A percentile compares a stretch with the other conserved stretches of the same genome.
Evolutionary conservation across 2,888 invertebrate genomes (phyloP).

Genomic region (Metacarcinus magister): DNA sequence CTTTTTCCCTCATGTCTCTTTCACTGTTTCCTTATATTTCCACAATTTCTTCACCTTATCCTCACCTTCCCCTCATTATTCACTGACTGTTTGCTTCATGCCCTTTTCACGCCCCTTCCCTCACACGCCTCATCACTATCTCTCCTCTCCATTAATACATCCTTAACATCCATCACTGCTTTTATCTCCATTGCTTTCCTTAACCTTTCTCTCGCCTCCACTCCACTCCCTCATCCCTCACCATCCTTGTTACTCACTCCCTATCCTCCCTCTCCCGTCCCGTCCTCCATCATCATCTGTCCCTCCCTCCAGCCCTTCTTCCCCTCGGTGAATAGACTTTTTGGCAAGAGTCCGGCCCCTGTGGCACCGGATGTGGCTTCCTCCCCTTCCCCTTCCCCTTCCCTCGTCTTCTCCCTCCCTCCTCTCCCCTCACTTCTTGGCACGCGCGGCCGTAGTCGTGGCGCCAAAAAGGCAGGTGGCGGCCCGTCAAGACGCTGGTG

Average conservation of each 20-base stretch:
- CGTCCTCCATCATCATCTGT: neutral
- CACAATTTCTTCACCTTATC: neutral
- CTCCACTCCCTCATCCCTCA: neutral
- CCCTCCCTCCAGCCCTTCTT: neutral
- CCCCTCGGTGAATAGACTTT: slow-evolving; percentile 30
- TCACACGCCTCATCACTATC: neutral
- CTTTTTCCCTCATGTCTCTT: neutral
- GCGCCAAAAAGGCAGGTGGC: slow-evolving; percentile 39
- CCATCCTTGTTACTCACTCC: neutral
- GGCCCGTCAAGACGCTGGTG: slow-evolving; percentile 1
- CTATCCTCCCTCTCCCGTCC: neutral
- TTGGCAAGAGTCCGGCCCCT: slow-evolving; percentile 21
- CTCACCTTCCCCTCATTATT: neutral
- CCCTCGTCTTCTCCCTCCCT: neutral
- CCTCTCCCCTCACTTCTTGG: neutral
- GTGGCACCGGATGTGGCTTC: slow-evolving; percentile 48
- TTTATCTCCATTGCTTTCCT: neutral
- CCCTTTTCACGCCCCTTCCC: neutral
- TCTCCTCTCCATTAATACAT: neutral
- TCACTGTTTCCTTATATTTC: neutral
- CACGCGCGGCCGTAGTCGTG: slow-evolving; percentile 4
- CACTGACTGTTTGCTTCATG: neutral
- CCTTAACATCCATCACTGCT: neutral
- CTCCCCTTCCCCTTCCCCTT: neutral
- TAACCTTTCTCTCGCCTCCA: neutral